phyloP scores from a whole-genome alignment of 2,888 invertebrate species.

The Conops quadrifasciatus region DNA sequence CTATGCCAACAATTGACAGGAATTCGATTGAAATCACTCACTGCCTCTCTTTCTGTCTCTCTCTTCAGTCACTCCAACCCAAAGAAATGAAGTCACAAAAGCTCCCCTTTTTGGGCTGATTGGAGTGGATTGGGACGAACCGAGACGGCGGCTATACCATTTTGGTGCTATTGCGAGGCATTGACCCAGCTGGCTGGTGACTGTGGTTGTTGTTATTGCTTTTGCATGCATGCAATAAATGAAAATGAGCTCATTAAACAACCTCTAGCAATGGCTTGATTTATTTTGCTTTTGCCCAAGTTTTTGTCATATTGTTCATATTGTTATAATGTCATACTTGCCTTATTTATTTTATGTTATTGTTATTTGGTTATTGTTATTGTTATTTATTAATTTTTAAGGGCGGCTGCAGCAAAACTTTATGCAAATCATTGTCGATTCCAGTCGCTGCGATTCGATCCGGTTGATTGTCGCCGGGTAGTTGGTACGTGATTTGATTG shows the following conservation, averaged over 20 bases:
- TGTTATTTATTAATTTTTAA: not conserved
- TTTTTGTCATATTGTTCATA: not conserved
- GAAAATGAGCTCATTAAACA: conserved; percentile 47
- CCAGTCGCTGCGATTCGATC: too few relatives aligned
- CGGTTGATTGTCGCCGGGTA: too few relatives aligned
- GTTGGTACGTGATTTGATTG: too few relatives aligned
- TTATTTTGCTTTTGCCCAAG: conserved; percentile 7
- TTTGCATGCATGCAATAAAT: conserved; percentile 15
- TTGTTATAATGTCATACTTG: conserved; percentile 4
- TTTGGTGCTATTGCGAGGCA: not conserved
- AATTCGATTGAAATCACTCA: not conserved
- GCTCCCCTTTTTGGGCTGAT: not conserved
- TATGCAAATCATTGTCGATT: not conserved
- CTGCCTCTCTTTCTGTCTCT: not conserved
- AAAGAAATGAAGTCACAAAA: not conserved
- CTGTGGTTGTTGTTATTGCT: not conserved
- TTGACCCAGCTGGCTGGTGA: not conserved
- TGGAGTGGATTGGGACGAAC: not conserved
- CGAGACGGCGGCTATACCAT: not conserved
- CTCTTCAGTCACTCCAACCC: not conserved
- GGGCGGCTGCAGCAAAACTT: conserved; percentile 18
- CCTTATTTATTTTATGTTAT: not conserved
- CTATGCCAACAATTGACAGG: conserved; percentile 15
- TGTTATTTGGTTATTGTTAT: not conserved
- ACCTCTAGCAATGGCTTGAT: conserved; percentile 52